Evolutionary conservation across 2,113 vertebrate genomes (phyloP), one percentile per base, ranked within the genome.

Genomic region (Rhynchomys soricoides): DNA sequence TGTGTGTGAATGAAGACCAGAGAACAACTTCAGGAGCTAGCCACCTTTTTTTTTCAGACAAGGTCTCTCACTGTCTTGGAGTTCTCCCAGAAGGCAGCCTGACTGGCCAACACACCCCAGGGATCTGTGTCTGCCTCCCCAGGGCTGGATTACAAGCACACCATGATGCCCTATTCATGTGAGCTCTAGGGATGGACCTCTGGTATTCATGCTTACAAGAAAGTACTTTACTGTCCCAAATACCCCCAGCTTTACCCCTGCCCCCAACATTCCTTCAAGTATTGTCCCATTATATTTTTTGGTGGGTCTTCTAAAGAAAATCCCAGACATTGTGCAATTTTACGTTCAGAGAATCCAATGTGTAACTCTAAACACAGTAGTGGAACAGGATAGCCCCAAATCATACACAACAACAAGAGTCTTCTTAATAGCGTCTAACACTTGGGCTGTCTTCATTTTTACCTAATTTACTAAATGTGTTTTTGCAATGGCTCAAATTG

Each of bases 251-350:
- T 45, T 12, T 68, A 13, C 64, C 22, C 5, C 6, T 5, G 12
- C 66, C 29, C 73, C 85, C 31, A 71, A 40, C 62, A 70, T 55
- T 70, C 48, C 77, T 85, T 93, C 40, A 12, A 4, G 1, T 64
- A 1, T 48, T 79, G 55, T 43, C 31, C 5, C 16, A 43, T 88
- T 77, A 8, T 3, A 10, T 48, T 29, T 68, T 96, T 74, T 91
- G 26, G 21, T 62, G 7, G 73, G 22, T 90, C 48, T 90, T 93
- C 89, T 62, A 70, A 97, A 43, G 75, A 12, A 96, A 95, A 85
- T 79, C 8, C n/a, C 45, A 87, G 40, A 31, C 37, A 45, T 71
- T 37, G 66, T 43, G 43, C 88, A 79, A 59, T 78, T 82, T 86
- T 43, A 88, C 12, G 10, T 64, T 31, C 17, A 71, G 90, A 91